Percentiles rank a stretch among this genome's conserved stretches.
These are phyloP conservation scores for Rhegmatorhina hoffmannsi DNA, from an alignment of 2,113 vertebrate genomes.

Conservation along the genomic window DNA sequence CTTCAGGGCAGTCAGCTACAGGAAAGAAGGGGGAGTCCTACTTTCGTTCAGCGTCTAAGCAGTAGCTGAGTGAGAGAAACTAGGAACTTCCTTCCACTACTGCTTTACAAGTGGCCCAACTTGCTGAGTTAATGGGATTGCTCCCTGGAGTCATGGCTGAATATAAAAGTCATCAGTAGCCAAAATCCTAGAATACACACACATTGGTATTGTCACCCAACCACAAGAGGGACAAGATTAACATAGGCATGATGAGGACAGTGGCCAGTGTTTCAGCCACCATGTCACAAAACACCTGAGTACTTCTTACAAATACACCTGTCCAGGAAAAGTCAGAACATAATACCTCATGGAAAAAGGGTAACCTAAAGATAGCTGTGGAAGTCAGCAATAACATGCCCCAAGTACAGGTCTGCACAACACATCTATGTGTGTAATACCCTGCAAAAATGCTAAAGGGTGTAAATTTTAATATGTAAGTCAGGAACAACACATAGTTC, in stretches of 20 bases:
- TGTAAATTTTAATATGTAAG: neutral
- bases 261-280: conserved; percentile 12
- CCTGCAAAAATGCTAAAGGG: neutral
- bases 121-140: neutral
- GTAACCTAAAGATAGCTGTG: neutral
- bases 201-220: neutral
- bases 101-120: neutral
- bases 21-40: neutral
- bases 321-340: neutral
- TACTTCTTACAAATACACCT: neutral
- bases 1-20: neutral
- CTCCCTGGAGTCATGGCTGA: neutral
- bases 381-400: neutral
- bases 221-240: neutral
- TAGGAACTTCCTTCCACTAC: neutral
- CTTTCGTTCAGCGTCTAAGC: neutral
- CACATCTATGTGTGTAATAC: neutral
- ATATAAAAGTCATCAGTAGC: neutral
- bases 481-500: neutral
- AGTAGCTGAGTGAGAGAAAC: neutral
- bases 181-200: neutral
- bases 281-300: neutral
- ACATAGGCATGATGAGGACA: neutral
- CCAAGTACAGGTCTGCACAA: neutral
- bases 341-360: neutral